These are phyloP conservation scores for Caenorhabditis sp. DNA, from an alignment of 2,888 invertebrate species.

Conservation along the genomic window DNA sequence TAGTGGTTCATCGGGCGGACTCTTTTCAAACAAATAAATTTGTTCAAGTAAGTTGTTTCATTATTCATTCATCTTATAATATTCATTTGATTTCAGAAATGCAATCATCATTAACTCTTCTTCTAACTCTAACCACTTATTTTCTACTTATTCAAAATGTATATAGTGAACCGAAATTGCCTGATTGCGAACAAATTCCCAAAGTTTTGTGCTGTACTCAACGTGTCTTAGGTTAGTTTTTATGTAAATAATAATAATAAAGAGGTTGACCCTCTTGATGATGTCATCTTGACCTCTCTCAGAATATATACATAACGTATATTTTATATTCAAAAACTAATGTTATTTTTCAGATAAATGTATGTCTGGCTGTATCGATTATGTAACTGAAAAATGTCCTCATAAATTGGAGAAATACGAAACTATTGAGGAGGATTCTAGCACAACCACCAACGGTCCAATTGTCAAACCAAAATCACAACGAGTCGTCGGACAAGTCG, in stretches of 20 bases:
- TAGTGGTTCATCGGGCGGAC: constrained; percentile 47
- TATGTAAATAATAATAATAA: background rate
- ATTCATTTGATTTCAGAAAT: constrained; percentile 7
- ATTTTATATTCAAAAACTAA: background rate
- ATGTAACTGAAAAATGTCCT: constrained; percentile 64
- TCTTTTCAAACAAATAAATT: constrained; percentile 51
- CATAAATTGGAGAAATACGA: constrained; percentile 64
- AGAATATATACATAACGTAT: too few species aligned
- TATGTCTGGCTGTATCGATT: constrained; percentile 65
- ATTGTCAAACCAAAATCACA: background rate
- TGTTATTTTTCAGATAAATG: constrained; percentile 58
- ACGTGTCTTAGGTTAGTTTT: constrained; percentile 58
- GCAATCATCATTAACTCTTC: constrained; percentile 32
- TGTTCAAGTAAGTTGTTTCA: constrained; percentile 29
- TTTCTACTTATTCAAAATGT: constrained; percentile 36
- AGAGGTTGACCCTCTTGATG: too few species aligned
- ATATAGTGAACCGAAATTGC: constrained; percentile 52
- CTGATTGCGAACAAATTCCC: constrained; percentile 64
- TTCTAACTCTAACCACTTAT: constrained; percentile 18
- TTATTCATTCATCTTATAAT: too few species aligned
- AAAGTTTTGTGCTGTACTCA: constrained; percentile 68
- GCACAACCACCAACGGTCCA: background rate
- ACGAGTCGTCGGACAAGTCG: constrained; percentile 27
- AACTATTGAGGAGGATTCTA: constrained; percentile 38
- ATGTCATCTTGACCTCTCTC: too few species aligned